phyloP scores from a whole-genome alignment of 2,113 vertebrate species.

The Picathartes gymnocephalus region DNA sequence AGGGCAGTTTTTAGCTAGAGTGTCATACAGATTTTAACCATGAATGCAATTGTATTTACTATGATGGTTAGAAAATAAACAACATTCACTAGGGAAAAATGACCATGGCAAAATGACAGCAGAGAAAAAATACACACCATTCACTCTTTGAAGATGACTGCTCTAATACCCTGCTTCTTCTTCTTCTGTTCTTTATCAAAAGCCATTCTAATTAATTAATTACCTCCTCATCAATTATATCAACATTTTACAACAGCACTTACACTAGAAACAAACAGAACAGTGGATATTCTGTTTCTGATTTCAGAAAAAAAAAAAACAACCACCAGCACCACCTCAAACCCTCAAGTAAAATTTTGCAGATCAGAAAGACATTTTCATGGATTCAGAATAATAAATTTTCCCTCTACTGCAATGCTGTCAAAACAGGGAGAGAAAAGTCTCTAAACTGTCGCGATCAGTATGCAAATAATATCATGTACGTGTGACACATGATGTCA shows the following conservation, averaged over 20 bases:
- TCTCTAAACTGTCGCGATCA: neutral
- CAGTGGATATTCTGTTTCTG: neutral
- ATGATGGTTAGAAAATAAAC: neutral
- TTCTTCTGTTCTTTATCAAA: neutral
- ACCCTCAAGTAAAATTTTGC: neutral
- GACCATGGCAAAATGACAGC: neutral
- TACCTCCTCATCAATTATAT: neutral
- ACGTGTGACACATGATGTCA: conserved; percentile 46
- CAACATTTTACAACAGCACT: neutral
- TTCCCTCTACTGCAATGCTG: neutral
- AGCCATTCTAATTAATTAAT: neutral
- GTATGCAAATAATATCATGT: conserved; percentile 33
- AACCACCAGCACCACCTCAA: neutral
- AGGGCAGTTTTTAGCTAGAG: neutral
- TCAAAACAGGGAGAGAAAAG: neutral
- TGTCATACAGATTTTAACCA: neutral
- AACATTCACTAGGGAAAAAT: neutral
- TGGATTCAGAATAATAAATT: neutral
- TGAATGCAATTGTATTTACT: neutral
- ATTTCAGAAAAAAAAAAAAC: neutral
- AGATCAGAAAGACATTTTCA: neutral
- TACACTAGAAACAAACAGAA: neutral
- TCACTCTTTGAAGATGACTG: neutral
- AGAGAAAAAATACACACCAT: neutral
- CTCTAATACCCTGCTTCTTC: neutral